A percentile compares a stretch with the other conserved stretches of the same genome.
Evolutionary conservation across 2,113 vertebrate genomes (phyloP).

Genomic region (Pyxicephalus adspersus): DNA sequence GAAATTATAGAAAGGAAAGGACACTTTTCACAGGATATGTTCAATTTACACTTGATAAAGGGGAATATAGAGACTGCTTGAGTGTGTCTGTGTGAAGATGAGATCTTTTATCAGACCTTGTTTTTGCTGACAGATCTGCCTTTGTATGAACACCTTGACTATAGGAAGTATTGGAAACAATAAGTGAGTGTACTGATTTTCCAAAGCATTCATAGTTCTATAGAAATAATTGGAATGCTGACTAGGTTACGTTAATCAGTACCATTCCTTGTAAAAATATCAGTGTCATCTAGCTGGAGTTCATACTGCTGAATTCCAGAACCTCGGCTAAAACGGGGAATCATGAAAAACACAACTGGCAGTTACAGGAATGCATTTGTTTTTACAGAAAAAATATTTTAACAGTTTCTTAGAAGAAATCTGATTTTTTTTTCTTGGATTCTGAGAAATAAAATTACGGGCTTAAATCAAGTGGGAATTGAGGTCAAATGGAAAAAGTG

Average conservation of each 20-base stretch:
- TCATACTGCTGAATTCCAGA: conserved; percentile 4
- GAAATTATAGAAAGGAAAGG: too few relatives aligned
- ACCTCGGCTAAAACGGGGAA: not conserved
- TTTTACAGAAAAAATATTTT: conserved; percentile 31
- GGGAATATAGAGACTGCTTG: too few relatives aligned
- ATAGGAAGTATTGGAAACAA: too few relatives aligned
- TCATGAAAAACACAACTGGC: conserved; percentile 23
- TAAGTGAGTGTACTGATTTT: not conserved
- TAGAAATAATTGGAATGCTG: not conserved
- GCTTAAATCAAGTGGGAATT: conserved; percentile 39
- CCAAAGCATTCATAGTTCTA: not conserved
- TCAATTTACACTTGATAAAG: too few relatives aligned
- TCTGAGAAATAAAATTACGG: conserved; percentile 36
- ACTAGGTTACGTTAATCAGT: not conserved
- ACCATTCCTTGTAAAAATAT: conserved; percentile 6
- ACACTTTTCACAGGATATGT: too few relatives aligned
- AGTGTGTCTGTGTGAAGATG: too few relatives aligned
- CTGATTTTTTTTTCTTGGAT: conserved; percentile 22
- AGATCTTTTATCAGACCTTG: too few relatives aligned
- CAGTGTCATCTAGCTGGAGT: not conserved
- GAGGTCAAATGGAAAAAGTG: conserved; percentile 24
- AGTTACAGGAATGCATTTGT: conserved; percentile 51
- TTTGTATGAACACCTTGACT: too few relatives aligned
- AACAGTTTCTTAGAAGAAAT: conserved; percentile 23
- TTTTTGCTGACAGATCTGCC: too few relatives aligned